Conservation (phyloP, 1,140 invertebrate genomes). For the Anastrepha ludens region DNA sequence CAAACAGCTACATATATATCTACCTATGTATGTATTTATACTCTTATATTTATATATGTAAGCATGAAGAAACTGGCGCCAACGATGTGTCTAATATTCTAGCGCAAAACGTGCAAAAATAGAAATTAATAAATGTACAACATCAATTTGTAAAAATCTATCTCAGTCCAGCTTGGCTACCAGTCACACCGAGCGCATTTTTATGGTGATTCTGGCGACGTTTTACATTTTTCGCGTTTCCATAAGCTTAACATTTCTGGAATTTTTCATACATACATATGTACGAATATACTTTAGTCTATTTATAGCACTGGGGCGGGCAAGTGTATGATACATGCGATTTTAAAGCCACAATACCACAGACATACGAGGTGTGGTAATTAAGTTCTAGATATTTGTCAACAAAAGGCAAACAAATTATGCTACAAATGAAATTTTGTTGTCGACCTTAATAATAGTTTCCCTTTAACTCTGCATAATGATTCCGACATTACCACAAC, state of each 20-base stretch:
- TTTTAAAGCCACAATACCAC: too few species aligned
- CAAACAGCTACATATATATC: not conserved
- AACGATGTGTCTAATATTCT: not conserved
- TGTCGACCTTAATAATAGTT: too few species aligned
- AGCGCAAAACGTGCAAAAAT: not conserved
- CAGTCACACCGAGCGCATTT: not conserved
- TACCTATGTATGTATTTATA: not conserved
- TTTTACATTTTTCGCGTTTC: conserved; percentile 10
- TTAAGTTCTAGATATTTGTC: too few species aligned
- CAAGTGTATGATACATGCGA: conserved; percentile 24
- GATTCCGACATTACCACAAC: too few species aligned
- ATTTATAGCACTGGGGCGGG: conserved; percentile 2
- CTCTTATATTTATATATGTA: not conserved
- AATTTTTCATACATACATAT: not conserved
- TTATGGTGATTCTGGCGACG: not conserved
- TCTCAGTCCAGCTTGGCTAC: not conserved
- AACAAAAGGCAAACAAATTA: too few species aligned
- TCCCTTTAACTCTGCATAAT: too few species aligned
- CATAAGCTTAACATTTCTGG: not conserved
- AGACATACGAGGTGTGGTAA: too few species aligned
- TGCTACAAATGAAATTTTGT: too few species aligned
- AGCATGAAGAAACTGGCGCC: not conserved
- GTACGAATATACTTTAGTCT: not conserved
- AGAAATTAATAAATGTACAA: not conserved
- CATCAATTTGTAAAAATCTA: not conserved